Conservation (phyloP, 2,113 vertebrate genomes). For the Heptranchias perlo region DNA sequence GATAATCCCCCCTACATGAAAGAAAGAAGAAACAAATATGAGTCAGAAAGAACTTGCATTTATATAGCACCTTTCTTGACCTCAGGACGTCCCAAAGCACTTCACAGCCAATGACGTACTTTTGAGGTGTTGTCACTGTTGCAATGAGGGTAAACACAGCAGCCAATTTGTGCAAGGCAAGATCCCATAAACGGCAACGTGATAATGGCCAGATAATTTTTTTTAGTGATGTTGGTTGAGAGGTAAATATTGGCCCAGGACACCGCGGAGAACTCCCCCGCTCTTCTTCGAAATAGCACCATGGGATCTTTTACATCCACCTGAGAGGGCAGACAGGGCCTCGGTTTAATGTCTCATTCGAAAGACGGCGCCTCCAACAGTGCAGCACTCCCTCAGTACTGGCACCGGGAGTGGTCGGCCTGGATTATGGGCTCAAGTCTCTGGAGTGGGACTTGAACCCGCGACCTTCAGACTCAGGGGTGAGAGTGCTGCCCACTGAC, state of each 20-base stretch:
- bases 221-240: neutral
- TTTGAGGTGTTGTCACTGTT: neutral
- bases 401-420: neutral
- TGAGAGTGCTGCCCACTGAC: neutral
- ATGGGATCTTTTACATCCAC: neutral
- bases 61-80: neutral
- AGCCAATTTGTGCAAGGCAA: neutral
- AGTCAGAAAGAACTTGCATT: neutral
- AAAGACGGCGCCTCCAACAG: neutral
- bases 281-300: neutral
- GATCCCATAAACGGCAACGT: neutral
- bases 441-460: neutral
- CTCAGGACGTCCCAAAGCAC: neutral
- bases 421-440: neutral
- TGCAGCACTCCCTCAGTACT: neutral
- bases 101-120: neutral
- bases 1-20: slow-evolving; percentile 70
- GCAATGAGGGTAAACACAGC: neutral
- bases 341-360: neutral
- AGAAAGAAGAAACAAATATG: slow-evolving; percentile 37
- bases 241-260: neutral
- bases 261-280: neutral
- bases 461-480: neutral
- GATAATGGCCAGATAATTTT: neutral
- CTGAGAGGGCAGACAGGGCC: neutral